phyloP scores from a whole-genome alignment of 1,140 invertebrate species.

The Penaeus japonicus region DNA sequence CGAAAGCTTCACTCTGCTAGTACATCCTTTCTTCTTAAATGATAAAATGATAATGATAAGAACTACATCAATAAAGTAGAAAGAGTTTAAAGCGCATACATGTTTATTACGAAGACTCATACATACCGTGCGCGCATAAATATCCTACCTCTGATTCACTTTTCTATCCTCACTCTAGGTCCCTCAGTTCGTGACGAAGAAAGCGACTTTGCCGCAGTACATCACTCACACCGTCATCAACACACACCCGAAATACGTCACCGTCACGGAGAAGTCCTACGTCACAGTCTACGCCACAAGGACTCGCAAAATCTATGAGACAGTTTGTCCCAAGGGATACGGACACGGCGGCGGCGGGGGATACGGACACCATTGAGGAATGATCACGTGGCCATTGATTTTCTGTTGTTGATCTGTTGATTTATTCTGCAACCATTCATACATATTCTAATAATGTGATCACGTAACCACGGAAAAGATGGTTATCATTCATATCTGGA shows the following conservation, averaged over 20 bases:
- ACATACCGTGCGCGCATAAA: too few species aligned
- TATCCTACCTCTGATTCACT: too few species aligned
- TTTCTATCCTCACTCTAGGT: neutral
- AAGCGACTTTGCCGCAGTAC: conserved; percentile 57
- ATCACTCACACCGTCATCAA: conserved; percentile 58
- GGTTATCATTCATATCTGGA: too few species aligned
- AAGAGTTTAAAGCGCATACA: too few species aligned
- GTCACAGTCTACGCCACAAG: conserved; percentile 57
- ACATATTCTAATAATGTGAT: too few species aligned
- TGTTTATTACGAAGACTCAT: too few species aligned
- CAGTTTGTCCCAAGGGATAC: conserved; percentile 57
- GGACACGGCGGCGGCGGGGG: conserved; percentile 28
- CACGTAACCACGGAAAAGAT: too few species aligned
- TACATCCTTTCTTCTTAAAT: too few species aligned
- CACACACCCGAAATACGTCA: conserved; percentile 57
- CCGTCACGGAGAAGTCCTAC: conserved; percentile 58
- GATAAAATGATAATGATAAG: neutral
- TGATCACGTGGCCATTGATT: too few species aligned
- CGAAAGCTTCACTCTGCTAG: neutral
- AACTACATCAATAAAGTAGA: neutral
- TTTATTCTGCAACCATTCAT: too few species aligned
- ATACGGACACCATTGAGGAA: neutral
- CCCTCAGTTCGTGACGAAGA: conserved; percentile 58
- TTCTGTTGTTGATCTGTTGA: too few species aligned
- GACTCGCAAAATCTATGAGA: conserved; percentile 57